Conservation (phyloP, 2,797 vertebrate genomes). For the Alauda arvensis region DNA sequence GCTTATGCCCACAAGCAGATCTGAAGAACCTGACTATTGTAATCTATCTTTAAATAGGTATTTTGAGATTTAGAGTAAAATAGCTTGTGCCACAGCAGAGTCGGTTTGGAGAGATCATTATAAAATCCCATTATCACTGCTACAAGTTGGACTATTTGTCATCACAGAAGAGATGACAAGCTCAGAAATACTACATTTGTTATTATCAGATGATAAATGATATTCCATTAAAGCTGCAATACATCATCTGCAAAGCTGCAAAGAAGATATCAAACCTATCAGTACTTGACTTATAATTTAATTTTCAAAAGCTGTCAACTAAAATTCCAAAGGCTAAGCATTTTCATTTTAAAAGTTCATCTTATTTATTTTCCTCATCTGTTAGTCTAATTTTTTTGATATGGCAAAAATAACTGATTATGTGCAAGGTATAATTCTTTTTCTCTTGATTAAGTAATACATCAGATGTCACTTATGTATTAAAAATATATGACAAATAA, state of each 20-base stretch:
- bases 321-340: slow-evolving; percentile 83
- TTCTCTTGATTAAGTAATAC: slow-evolving; percentile 80
- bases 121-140: slow-evolving; percentile 88
- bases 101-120: slow-evolving; percentile 88
- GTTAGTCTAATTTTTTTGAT: slow-evolving; percentile 81
- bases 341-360: slow-evolving; percentile 84
- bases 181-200: slow-evolving; percentile 88
- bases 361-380: slow-evolving; percentile 81
- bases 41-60: slow-evolving; percentile 60
- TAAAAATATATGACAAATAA: slow-evolving; percentile 82
- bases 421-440: slow-evolving; percentile 75
- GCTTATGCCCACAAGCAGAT: neutral
- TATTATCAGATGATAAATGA: slow-evolving; percentile 92
- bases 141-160: slow-evolving; percentile 90
- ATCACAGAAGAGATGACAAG: slow-evolving; percentile 89
- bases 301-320: slow-evolving; percentile 83
- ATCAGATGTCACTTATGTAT: slow-evolving; percentile 80
- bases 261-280: slow-evolving; percentile 81
- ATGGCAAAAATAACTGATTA: slow-evolving; percentile 81
- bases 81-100: slow-evolving; percentile 67
- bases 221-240: slow-evolving; percentile 83
- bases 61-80: slow-evolving; percentile 68
- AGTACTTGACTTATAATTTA: slow-evolving; percentile 81
- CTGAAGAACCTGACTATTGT: neutral
- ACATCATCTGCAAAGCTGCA: slow-evolving; percentile 81